Base-by-base conservation (phyloP, 2,888 invertebrate species). In the Heteromyza rotundicornis region DNA sequence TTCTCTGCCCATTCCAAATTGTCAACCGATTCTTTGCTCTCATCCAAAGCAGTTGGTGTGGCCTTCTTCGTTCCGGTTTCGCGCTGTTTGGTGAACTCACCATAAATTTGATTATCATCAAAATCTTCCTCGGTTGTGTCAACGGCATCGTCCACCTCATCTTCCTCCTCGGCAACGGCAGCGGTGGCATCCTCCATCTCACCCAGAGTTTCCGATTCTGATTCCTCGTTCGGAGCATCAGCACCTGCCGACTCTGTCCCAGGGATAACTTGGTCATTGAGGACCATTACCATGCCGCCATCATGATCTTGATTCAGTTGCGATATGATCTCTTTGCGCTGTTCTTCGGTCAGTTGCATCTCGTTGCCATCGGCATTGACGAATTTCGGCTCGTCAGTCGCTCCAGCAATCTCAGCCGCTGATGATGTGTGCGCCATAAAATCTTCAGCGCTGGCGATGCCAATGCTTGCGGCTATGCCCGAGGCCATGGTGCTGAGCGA, bases 391-490 rank as follows among this genome's bases (percentile, higher is more conserved):
- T 79, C 81, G 22, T 53, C 63, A 7, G 19, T n/a, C 5, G 23
- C 47, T 10, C 24, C 36, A 2, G 53, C 58, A 60, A 1, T 58
- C 62, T 24, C 51, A 17, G 20, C 36, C 2, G 44, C 40, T 17
- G 50, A 27, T n/a, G n/a, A n/a, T n/a, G n/a, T n/a, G n/a, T n/a
- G n/a, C n/a, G n/a, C n/a, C 27, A 54, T 50, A 10, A 62, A 35
- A 19, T 60, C 62, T 8, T 70, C 22, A 79, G 70, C 84, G 85
- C n/a, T 84, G 86, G 55, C 61, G 68, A 88, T 80, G 20, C 86
- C 85, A 8, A 87, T 76, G 60, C 87, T 86, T 0, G 87, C 84
- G 0, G 87, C 86, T 62, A 89, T 86, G 1, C 86, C 86, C 49
- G 85, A 85, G 0, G 86, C 86, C 0, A 88, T 87, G 65, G 86